Evolutionary conservation across 2,888 invertebrate species (phyloP), one percentile per base, ranked within the genome.

Genomic region (Schrankia costaestrigalis): DNA sequence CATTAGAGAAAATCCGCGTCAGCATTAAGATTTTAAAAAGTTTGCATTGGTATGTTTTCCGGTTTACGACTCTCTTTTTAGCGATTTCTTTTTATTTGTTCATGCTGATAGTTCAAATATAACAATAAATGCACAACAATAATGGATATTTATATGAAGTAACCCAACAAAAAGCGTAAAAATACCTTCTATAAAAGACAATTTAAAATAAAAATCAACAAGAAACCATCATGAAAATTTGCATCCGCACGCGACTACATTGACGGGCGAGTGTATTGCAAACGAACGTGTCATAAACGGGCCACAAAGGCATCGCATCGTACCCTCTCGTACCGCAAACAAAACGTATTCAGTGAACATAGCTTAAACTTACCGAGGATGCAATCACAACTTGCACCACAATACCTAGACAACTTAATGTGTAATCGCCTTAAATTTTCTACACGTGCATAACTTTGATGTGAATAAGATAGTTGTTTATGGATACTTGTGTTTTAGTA

Each of bases 321-420:
- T 10, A 10, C 15, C 24, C 24, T 24, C 22, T 22, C 23, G 26
- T 13, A 39, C 55, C 53, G 63, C 67, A 71, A 65, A 80, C 78
- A 80, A 79, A 74, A 81, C 78, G 76, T 72, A 76, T 71, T 66
- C 67, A 60, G 68, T 69, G 65, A 54, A 53, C 54, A 47, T 46
- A 60, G 61, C 62, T 50, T 66, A 64, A 78, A 81, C 68, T 80
- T 78, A 64, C 57, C 57, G 64, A 70, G 73, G 72, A 76, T 72
- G 78, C 78, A 80, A 82, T 80, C 81, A 80, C 76, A 80, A 84
- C 68, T 82, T 82, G 68, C 49, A 56, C 66, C 41, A 48, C 53
- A 56, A 56, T 49, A 49, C 61, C 55, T 57, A 55, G 49, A 54
- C 45, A 65, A 67, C 64, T 67, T 68, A 51, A 56, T 66, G 61